Evolutionary conservation across 2,113 vertebrate species (phyloP), one percentile per base, ranked within the genome.

Genomic region (Climacteris rufus): DNA sequence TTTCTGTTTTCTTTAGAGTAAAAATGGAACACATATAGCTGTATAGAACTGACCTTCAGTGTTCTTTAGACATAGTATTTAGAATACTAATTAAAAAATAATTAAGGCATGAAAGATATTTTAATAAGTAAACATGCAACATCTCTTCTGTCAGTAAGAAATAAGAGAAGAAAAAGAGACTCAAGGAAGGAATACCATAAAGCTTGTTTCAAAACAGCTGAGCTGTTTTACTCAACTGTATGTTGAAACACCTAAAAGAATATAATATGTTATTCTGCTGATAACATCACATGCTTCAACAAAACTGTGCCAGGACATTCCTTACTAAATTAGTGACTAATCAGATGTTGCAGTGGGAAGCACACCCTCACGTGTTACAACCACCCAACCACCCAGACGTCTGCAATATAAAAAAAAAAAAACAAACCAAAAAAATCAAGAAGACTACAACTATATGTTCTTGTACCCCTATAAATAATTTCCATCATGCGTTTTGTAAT

Each of bases 361-460:
- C 97, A 98, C 97, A 97, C 96, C 97, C 97, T 97, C 95, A 91
- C n/a, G n/a, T 97, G 96, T 94, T 95, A 94, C 96, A 96, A 95
- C 77, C 50, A 95, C 50, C 47, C 96, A 96, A 95, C 77, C 50
- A 95, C 50, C 47, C 82, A 71, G 95, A 93, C 70, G 14, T 82
- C 66, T 72, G 91, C 69, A 87, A 45, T 72, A 61, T 44, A 52
- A 92, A 87, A 96, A 66, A 85, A 63, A 94, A 15, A 35, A 94
- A 37, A 56, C n/a, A n/a, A 59, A 94, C 80, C 89, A 91, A 49
- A 53, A 11, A 3, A 12, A n/a, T n/a, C n/a, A n/a, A n/a, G n/a
- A n/a, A 21, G 19, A 72, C 93, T 90, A 90, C 24, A 63, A 95
- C 91, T 96, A 42, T 47, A 94, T 53, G 76, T 93, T 95, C 76